These are phyloP conservation scores for Drosophila pseudoananassae DNA, from an alignment of 1,140 invertebrate genomes.

Conservation along the genomic window DNA sequence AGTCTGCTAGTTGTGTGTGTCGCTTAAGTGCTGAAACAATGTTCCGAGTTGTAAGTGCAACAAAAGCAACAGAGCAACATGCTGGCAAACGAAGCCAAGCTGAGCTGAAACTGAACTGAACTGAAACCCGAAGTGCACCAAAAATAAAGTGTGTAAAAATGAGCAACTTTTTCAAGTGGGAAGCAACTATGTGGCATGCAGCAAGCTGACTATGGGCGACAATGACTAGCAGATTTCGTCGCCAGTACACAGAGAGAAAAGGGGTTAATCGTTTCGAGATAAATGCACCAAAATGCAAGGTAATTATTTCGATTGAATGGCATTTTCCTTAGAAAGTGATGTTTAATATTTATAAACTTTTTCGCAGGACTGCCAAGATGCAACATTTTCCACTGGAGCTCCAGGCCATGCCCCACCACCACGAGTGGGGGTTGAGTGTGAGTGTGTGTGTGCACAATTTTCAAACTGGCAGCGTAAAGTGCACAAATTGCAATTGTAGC, in stretches of 20 bases:
- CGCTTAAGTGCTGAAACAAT: constrained; percentile 82
- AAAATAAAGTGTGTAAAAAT: constrained; percentile 82
- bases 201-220: constrained; percentile 26
- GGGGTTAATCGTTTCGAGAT: not conserved
- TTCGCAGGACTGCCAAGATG: constrained; percentile 41
- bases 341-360: not conserved
- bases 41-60: constrained; percentile 81
- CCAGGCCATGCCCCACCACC: not conserved
- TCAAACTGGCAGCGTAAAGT: constrained; percentile 68
- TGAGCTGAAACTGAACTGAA: constrained; percentile 25
- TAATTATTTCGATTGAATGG: not conserved
- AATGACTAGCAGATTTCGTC: constrained; percentile 58
- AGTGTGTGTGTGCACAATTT: constrained; percentile 48
- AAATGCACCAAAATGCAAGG: not conserved
- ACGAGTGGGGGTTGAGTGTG: not conserved
- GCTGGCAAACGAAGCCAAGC: constrained; percentile 40
- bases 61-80: constrained; percentile 52
- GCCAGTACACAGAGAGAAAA: constrained; percentile 5
- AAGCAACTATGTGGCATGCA: constrained; percentile 72
- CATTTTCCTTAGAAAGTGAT: not conserved
- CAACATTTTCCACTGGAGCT: constrained; percentile 51
- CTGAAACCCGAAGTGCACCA: constrained; percentile 59
- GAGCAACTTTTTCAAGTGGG: constrained; percentile 81
- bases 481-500: constrained; percentile 77
- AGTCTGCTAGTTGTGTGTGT: constrained; percentile 65